Conservation (phyloP, 2,888 invertebrate genomes). For the Colletes collaris region DNA sequence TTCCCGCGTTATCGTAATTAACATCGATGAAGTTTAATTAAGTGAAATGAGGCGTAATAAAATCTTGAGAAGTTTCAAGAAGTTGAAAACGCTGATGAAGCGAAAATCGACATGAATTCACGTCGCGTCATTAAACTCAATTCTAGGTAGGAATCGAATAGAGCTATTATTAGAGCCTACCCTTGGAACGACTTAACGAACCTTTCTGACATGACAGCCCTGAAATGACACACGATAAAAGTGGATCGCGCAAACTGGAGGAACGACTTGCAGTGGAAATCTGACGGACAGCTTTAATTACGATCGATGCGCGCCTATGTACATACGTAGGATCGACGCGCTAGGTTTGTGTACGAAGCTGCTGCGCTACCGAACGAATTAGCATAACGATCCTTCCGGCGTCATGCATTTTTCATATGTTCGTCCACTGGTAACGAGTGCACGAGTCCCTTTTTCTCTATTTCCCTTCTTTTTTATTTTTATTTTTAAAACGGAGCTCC, state of each 20-base stretch:
- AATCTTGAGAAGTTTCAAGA: too few species aligned
- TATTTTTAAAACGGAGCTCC: constrained; percentile 31
- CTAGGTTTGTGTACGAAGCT: constrained; percentile 47
- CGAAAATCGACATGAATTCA: not conserved
- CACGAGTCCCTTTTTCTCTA: constrained; percentile 26
- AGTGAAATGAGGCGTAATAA: too few species aligned
- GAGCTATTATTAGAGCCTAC: constrained; percentile 10
- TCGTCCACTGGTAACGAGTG: constrained; percentile 55
- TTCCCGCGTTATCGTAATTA: too few species aligned
- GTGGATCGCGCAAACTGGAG: constrained; percentile 42
- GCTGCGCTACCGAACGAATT: constrained; percentile 48
- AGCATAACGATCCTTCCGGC: constrained; percentile 68
- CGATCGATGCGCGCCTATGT: constrained; percentile 36
- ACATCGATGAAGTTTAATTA: too few species aligned
- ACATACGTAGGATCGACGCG: constrained; percentile 16
- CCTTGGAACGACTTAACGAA: constrained; percentile 26
- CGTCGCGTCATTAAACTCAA: not conserved
- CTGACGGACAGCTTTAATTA: constrained; percentile 64
- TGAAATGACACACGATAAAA: constrained; percentile 51
- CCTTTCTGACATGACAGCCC: constrained; percentile 19
- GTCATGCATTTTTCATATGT: constrained; percentile 68
- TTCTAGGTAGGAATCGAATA: not conserved
- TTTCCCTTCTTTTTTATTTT: not conserved
- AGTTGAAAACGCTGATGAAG: not conserved
- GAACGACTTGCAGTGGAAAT: constrained; percentile 40